Evolutionary conservation across 2,888 invertebrate species (phyloP), one percentile per base, ranked within the genome.

Genomic region (Ptilodon capucinus): DNA sequence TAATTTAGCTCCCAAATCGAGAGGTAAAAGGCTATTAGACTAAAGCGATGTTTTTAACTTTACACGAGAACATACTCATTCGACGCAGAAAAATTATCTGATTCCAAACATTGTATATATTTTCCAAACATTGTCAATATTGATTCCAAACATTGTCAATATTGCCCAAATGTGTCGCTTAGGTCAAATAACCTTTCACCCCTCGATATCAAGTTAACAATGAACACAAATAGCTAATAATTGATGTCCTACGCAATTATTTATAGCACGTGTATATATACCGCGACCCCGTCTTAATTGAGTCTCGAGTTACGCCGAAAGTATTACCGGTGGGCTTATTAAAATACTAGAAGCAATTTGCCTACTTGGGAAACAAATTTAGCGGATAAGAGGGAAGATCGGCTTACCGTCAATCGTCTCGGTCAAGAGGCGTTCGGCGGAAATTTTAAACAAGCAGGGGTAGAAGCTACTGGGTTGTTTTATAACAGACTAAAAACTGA

Each of bases 291-390:
- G 4, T 3, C 1, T 11, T 4, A 28, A 28, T n/a, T 11, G n/a
- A n/a, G 28, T 14, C 14, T 32, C 32, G 2, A 32, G 42, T 60
- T 47, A 44, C 56, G 30, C 23, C 16, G 45, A 44, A 48, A 56
- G 48, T 51, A 46, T 51, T 60, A 44, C 58, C 42, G n/a, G 17
- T 21, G 18, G 13, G 36, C 44, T 48, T 61, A 60, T 60, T 57
- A 57, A 58, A 61, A 58, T 57, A 58, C 61, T 57, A 58, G 39
- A 57, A 42, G 38, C 52, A 58, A 58, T 55, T n/a, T n/a, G n/a
- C n/a, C n/a, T 57, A 58, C 44, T 43, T 30, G 40, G 47, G 57
- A 42, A 48, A 34, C 45, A 39, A 46, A 11, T 18, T 36, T 18
- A 9, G 9, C 35, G 18, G 18, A 18, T 36, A 18, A 36, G 11